Evolutionary conservation across 2,888 invertebrate genomes (phyloP).

Genomic region (Xestia c-nigrum): DNA sequence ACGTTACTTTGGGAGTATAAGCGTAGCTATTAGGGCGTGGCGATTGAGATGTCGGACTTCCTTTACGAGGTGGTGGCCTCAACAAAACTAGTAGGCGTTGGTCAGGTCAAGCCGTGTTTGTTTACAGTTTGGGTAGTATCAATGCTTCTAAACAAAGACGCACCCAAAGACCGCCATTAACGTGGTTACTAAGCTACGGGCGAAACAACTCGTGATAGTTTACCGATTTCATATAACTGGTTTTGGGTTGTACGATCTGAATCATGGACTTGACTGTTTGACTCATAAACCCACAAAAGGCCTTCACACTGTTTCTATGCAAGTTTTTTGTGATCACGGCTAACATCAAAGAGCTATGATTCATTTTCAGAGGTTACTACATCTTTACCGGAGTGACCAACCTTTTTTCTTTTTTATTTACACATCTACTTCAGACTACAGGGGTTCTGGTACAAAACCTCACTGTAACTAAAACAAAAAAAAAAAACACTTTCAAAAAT

Average conservation of each 20-base stretch:
- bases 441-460: not conserved
- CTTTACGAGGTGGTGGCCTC: conserved; percentile 12
- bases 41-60: conserved; percentile 24
- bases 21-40: conserved; percentile 12
- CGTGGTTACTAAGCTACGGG: conserved; percentile 10
- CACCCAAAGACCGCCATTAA: not conserved
- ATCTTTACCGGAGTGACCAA: not conserved
- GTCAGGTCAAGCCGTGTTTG: conserved; percentile 13
- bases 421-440: not conserved
- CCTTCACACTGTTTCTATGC: conserved; percentile 32
- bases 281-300: conserved; percentile 12
- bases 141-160: conserved; percentile 8
- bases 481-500: conserved; percentile 41
- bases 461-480: conserved; percentile 2
- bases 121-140: conserved; percentile 21
- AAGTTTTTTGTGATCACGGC: conserved; percentile 13
- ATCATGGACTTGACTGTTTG: conserved; percentile 23
- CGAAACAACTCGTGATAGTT: conserved; percentile 1
- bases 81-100: conserved; percentile 20
- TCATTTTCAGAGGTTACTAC: conserved; percentile 23
- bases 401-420: not conserved
- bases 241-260: conserved; percentile 9
- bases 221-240: conserved; percentile 23
- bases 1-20: conserved; percentile 4
- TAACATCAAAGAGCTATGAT: conserved; percentile 24